Conservation (phyloP, 2,113 vertebrate genomes). For the Cyprinus carpio region DNA sequence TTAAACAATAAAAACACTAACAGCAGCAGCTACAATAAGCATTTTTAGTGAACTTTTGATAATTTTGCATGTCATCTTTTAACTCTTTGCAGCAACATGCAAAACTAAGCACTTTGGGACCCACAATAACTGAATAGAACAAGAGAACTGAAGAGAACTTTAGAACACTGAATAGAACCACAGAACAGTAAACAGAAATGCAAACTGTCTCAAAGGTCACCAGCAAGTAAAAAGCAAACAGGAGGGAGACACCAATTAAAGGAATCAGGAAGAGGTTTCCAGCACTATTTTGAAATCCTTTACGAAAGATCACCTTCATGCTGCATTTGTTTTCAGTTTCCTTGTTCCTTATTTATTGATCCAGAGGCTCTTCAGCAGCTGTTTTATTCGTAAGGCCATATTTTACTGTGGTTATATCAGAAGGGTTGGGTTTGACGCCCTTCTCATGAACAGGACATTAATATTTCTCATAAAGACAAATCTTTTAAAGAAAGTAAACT, state of each 20-base stretch:
- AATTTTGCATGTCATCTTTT: too few species aligned
- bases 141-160: neutral
- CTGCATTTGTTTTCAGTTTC: neutral
- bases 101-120: too few species aligned
- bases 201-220: neutral
- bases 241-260: neutral
- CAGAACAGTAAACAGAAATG: neutral
- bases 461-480: neutral
- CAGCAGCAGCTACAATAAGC: too few species aligned
- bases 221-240: neutral
- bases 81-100: too few species aligned
- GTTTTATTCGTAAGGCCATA: neutral
- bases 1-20: too few species aligned
- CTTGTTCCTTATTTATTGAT: constrained; percentile 29
- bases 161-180: neutral
- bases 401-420: neutral
- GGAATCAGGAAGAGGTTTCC: neutral
- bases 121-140: too few species aligned
- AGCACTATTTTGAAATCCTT: neutral
- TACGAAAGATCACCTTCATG: neutral
- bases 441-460: neutral
- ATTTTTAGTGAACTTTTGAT: too few species aligned
- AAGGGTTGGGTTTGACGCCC: too few species aligned
- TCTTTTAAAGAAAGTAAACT: neutral
- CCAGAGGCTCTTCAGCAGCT: neutral